Evolutionary conservation across 53 echinoderm and acorn worm genomes (phyloP).

Genomic region (Actinopyga echinites): DNA sequence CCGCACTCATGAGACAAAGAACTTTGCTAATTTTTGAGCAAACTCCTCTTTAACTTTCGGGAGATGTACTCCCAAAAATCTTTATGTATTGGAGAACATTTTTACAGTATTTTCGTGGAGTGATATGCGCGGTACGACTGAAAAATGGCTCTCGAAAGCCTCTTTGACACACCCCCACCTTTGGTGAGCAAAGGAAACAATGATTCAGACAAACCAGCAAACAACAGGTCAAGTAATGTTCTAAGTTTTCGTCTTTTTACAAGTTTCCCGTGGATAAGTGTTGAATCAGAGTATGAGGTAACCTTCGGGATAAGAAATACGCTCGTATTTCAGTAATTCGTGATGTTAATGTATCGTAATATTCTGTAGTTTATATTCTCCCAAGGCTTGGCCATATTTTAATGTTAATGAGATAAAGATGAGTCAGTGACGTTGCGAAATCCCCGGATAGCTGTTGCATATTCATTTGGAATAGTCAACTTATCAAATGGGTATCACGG

Average conservation of each 20-base stretch:
- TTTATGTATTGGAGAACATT: conserved; percentile 83
- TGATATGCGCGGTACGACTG: conserved; percentile 61
- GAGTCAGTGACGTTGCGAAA: conserved; percentile 6
- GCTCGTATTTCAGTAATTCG: conserved; percentile 35
- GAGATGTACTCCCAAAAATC: conserved; percentile 9
- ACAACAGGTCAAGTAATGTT: conserved; percentile 51
- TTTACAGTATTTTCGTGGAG: conserved; percentile 43
- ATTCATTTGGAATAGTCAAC: conserved; percentile 14
- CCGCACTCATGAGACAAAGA: conserved; percentile 34
- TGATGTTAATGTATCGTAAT: conserved; percentile 18
- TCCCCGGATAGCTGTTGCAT: conserved; percentile 35
- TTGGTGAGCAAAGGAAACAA: conserved; percentile 98
- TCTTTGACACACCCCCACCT: conserved; percentile 99
- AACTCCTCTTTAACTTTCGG: conserved; percentile 10
- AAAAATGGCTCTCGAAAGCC: conserved; percentile 99
- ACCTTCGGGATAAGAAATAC: conserved; percentile 46
- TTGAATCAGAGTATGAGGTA: conserved; percentile 34
- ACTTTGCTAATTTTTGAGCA: conserved; percentile 23
- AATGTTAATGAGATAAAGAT: conserved; percentile 27
- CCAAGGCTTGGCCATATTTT: conserved; percentile 13
- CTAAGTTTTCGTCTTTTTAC: conserved; percentile 55
- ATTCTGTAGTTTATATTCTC: neutral
- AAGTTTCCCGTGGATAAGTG: conserved; percentile 34
- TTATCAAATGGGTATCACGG: neutral
- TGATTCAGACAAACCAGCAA: conserved; percentile 62